Evolutionary conservation across 2,797 vertebrate species (phyloP), one percentile per base, ranked within the genome.

Genomic region (Centroberyx gerrardi): DNA sequence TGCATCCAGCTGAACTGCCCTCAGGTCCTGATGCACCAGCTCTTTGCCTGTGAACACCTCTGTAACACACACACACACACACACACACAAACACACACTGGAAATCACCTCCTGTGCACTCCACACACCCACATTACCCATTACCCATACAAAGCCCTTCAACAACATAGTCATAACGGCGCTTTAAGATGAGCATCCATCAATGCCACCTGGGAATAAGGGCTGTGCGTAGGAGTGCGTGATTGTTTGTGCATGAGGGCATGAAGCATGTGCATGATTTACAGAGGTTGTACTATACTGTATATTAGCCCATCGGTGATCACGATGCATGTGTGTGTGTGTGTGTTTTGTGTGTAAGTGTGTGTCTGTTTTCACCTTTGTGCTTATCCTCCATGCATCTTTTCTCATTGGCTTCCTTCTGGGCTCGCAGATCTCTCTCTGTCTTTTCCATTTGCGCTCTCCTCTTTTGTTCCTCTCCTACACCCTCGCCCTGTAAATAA

Each of bases 401-500:
- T 77, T 74, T 92, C 78, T 92, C 84, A 48, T 82, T 87, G 3
- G 85, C 87, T 38, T 92, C 83, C 76, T 51, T 93, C 88, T 96
- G 95, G 38, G 63, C 74, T 66, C 49, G 81, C 28, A 96, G 87
- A 31, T 85, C 83, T 84, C 59, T 84, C 65, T 89, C 83, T 27
- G 77, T 87, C 76, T 82, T 68, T 76, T 83, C 88, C 62, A 89
- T 92, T 87, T 94, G 87, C 68, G 88, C 87, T 81, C 74, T 93
- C 70, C 48, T 93, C 64, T 18, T 90, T 67, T 94, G 80, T 15
- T 79, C 71, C 49, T 75, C 87, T 65, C 68, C 74, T 0, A 64
- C 38, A 65, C 70, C 91, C 58, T 95, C 93, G 59, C 95, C 94
- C 94, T 95, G 76, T 64, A 22, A 13, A 66, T 49, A 54, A 81